These are phyloP conservation scores for Dipodomys merriami DNA, from an alignment of 2,113 vertebrate species.

Conservation along the genomic window DNA sequence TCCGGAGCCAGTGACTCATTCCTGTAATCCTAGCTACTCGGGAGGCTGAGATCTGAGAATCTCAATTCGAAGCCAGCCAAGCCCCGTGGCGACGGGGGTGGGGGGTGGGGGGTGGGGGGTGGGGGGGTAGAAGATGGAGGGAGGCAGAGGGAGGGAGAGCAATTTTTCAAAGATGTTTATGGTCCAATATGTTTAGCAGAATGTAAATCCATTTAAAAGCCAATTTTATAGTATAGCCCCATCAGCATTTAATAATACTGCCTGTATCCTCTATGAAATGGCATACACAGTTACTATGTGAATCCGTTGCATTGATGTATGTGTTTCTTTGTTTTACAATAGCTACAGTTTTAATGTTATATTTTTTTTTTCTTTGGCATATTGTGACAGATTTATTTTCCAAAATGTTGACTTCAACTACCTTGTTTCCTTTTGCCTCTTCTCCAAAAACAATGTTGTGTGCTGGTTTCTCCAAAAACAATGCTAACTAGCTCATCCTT, in stretches of 20 bases:
- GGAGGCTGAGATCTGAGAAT: no score
- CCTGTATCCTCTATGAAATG: neutral
- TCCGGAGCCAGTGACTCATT: no score
- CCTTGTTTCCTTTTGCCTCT: no score
- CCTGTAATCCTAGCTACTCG: no score
- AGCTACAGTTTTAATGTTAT: neutral
- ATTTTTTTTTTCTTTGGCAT: neutral
- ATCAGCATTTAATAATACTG: neutral
- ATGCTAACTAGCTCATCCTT: no score
- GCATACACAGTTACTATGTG: neutral
- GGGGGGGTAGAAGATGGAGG: no score
- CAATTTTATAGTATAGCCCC: neutral
- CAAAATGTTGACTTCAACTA: neutral
- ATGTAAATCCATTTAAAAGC: slow-evolving; percentile 7
- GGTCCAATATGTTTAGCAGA: neutral
- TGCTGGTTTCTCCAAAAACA: no score
- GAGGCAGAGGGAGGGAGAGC: no score
- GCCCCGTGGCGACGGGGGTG: no score
- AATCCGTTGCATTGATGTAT: neutral
- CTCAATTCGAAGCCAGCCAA: no score
- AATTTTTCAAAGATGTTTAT: neutral
- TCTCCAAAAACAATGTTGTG: no score
- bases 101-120: no score
- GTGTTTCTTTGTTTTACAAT: neutral
- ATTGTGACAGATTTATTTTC: slow-evolving; percentile 20